These are phyloP conservation scores for Agapornis canus DNA, from an alignment of 2,797 vertebrate species.

Conservation along the genomic window DNA sequence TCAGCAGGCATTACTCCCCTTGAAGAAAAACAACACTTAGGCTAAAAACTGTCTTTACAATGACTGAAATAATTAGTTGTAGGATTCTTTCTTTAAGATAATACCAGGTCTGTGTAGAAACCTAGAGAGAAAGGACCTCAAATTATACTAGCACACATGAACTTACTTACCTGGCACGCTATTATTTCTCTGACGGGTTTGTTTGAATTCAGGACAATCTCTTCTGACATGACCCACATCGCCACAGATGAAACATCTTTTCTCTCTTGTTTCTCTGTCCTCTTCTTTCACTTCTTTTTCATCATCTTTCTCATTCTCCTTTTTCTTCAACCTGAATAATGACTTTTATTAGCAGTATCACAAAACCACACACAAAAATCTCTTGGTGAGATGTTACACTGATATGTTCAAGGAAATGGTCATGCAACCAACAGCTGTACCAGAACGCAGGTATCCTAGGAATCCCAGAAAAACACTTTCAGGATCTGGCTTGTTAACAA, in stretches of 20 bases:
- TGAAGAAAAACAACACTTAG: not conserved
- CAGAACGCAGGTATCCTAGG: not conserved
- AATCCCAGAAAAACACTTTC: not conserved
- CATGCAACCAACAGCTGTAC: not conserved
- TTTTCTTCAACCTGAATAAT: slow-evolving; percentile 90
- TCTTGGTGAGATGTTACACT: not conserved
- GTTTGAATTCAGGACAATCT: slow-evolving; percentile 94
- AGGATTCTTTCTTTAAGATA: not conserved
- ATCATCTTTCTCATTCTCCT: slow-evolving; percentile 92
- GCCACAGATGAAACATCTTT: slow-evolving; percentile 96
- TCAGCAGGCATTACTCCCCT: not conserved
- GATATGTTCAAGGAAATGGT: not conserved
- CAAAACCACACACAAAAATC: not conserved
- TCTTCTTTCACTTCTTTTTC: slow-evolving; percentile 92
- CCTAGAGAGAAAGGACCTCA: not conserved
- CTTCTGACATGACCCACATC: slow-evolving; percentile 93
- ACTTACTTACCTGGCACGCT: slow-evolving; percentile 74
- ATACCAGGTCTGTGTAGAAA: not conserved
- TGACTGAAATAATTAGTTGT: not conserved
- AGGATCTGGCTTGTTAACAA: not conserved
- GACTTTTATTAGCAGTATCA: slow-evolving; percentile 33
- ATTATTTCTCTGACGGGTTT: slow-evolving; percentile 87
- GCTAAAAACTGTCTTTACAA: not conserved
- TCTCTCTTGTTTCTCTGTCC: slow-evolving; percentile 90
- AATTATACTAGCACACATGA: not conserved